phyloP scores from a whole-genome alignment of 1,140 invertebrate species.

The Drosophila azteca region DNA sequence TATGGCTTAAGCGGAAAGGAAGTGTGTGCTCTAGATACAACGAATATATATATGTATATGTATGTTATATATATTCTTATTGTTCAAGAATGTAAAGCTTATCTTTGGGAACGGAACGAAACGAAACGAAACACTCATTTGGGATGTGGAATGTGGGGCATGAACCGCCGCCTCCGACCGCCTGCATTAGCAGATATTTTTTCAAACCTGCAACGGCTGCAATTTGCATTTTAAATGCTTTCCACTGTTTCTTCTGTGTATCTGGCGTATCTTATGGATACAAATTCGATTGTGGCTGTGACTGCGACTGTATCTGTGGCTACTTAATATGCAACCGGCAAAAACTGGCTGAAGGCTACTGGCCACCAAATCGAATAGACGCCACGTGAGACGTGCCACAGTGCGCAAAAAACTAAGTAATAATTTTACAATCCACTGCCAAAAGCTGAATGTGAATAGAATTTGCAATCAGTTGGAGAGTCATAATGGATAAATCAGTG shows the following conservation, averaged over 20 bases:
- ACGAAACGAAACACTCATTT: conserved; percentile 13
- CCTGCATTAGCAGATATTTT: conserved; percentile 48
- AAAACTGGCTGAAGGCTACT: conserved; percentile 74
- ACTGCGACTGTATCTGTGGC: conserved; percentile 19
- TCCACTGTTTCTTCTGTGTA: conserved; percentile 10
- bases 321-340: conserved; percentile 68
- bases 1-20: conserved; percentile 39
- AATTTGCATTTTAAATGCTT: conserved; percentile 68
- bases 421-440: conserved; percentile 61
- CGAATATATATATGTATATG: not conserved
- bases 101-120: conserved; percentile 16
- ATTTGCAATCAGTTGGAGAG: conserved; percentile 47
- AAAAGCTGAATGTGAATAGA: conserved; percentile 49
- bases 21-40: conserved; percentile 35
- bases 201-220: conserved; percentile 64
- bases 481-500: not conserved
- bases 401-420: conserved; percentile 31
- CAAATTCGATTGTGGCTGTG: conserved; percentile 10
- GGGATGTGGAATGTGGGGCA: not conserved
- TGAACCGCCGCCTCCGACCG: conserved; percentile 10
- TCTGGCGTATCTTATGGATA: conserved; percentile 28
- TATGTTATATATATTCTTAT: not conserved
- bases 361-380: conserved; percentile 73
- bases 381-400: conserved; percentile 20
- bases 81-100: conserved; percentile 14